These are phyloP conservation scores for Stigmatopora argus DNA, from an alignment of 2,113 vertebrate genomes.

Conservation along the genomic window DNA sequence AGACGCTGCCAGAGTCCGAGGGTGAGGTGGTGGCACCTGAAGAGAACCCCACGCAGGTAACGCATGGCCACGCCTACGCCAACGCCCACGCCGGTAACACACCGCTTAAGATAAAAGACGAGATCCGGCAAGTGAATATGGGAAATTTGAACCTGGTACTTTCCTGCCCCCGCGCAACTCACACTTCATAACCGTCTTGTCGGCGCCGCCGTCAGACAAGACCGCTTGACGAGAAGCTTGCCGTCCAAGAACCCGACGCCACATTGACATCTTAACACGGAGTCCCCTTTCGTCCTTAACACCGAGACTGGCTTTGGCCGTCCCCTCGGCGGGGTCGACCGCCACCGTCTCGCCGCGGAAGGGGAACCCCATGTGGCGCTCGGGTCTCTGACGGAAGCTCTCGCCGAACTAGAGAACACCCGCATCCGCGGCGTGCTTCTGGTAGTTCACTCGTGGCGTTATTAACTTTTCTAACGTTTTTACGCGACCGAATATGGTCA, in stretches of 20 bases:
- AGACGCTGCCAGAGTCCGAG: conserved; percentile 57
- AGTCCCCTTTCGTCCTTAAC: conserved; percentile 36
- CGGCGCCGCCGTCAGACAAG: conserved; percentile 31
- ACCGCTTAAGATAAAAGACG: too few species aligned
- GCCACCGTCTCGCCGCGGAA: conserved; percentile 54
- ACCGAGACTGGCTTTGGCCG: conserved; percentile 49
- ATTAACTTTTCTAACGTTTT: conserved; percentile 12
- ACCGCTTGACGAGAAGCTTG: conserved; percentile 16
- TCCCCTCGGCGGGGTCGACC: conserved; percentile 49
- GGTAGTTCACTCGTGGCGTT: conserved; percentile 18
- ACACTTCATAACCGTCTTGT: conserved; percentile 31
- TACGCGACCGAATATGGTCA: neutral
- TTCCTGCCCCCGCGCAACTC: neutral
- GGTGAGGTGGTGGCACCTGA: conserved; percentile 70
- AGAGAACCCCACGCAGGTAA: conserved; percentile 62
- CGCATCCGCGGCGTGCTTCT: neutral
- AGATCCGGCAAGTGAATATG: too few species aligned
- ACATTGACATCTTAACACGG: conserved; percentile 38
- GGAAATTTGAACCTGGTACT: conserved; percentile 15
- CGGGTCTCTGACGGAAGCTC: conserved; percentile 36
- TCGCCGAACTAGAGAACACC: conserved; percentile 19
- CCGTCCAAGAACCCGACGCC: conserved; percentile 39
- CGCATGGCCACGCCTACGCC: neutral
- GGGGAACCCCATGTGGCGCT: conserved; percentile 47
- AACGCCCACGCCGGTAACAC: neutral